Evolutionary conservation across 2,888 invertebrate genomes (phyloP).

Genomic region (Timandra comae): DNA sequence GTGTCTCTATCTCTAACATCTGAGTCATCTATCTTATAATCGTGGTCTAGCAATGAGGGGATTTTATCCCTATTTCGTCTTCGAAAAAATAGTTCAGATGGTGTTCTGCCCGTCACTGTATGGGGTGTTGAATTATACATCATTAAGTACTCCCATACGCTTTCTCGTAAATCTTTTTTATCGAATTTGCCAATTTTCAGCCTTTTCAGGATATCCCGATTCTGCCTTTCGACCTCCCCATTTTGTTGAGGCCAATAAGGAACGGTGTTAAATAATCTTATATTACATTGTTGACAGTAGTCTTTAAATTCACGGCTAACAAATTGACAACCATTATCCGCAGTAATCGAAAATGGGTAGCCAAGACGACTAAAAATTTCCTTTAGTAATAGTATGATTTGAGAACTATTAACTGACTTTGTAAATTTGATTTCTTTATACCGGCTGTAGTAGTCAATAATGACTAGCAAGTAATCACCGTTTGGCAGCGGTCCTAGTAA

Average conservation of each 20-base stretch:
- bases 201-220: neutral
- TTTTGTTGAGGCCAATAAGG: conserved; percentile 10
- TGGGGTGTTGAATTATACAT: conserved; percentile 2
- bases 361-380: no score
- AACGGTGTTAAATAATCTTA: conserved; percentile 15
- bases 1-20: conserved; percentile 21
- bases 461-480: conserved; percentile 2
- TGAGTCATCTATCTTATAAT: conserved; percentile 6
- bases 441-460: no score
- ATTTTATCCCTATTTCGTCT: neutral
- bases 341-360: conserved; percentile 13
- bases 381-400: conserved; percentile 3
- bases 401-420: neutral
- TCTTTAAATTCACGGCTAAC: conserved; percentile 13
- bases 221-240: neutral
- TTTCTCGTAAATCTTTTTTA: neutral
- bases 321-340: conserved; percentile 20
- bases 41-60: conserved; percentile 5
- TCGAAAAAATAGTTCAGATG: conserved; percentile 2
- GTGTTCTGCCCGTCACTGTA: conserved; percentile 1
- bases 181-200: neutral
- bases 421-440: neutral
- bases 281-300: conserved; percentile 8
- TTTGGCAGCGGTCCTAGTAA: conserved; percentile 1
- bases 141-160: neutral